phyloP scores from a whole-genome alignment of 1,140 invertebrate genomes.

The Drosophila orosa region DNA sequence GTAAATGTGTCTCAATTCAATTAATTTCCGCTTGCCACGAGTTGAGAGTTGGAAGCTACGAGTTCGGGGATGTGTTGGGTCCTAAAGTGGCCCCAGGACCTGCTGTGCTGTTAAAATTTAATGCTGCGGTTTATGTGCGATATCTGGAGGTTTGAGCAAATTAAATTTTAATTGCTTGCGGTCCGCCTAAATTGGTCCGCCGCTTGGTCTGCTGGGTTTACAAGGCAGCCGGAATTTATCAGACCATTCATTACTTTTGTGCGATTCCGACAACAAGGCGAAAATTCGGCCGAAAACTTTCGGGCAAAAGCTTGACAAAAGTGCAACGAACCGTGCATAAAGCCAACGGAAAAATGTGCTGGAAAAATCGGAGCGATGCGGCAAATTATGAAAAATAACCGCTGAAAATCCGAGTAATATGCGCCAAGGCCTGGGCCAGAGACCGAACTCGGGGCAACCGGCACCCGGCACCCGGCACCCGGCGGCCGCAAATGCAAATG shows the following conservation, averaged over 20 bases:
- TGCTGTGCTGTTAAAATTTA: conserved; percentile 70
- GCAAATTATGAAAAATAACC: conserved; percentile 70
- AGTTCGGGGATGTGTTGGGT: conserved; percentile 27
- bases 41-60: background rate
- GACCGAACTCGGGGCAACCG: background rate
- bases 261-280: conserved; percentile 27
- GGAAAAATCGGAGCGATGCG: conserved; percentile 44
- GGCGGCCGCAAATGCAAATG: conserved; percentile 48
- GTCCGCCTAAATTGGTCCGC: conserved; percentile 53
- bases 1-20: conserved; percentile 71
- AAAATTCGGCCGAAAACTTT: conserved; percentile 42
- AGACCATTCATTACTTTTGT: conserved; percentile 59
- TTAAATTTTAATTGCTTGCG: conserved; percentile 75
- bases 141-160: conserved; percentile 47
- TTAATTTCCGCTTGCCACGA: conserved; percentile 51
- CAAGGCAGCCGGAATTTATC: conserved; percentile 39
- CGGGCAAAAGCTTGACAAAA: conserved; percentile 62
- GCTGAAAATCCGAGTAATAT: conserved; percentile 48
- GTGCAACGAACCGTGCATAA: conserved; percentile 55
- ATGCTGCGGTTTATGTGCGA: conserved; percentile 63
- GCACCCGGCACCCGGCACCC: conserved; percentile 6
- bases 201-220: conserved; percentile 30
- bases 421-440: conserved; percentile 5
- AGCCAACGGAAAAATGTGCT: conserved; percentile 38
- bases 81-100: conserved; percentile 60